Evolutionary conservation across 2,888 invertebrate genomes (phyloP).

Genomic region (Agrotis exclamationis): DNA sequence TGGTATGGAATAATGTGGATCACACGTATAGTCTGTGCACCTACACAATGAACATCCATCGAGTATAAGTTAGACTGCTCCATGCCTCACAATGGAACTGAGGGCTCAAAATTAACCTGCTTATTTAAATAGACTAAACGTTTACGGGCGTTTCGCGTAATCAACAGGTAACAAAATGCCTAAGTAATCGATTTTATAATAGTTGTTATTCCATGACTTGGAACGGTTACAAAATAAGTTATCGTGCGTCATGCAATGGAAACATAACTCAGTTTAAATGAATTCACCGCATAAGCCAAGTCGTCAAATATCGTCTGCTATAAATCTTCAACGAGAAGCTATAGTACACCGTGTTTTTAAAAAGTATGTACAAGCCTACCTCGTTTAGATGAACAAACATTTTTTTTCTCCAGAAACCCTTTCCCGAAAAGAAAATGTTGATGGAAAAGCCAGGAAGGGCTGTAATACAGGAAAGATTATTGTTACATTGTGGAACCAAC

Average conservation of each 20-base stretch:
- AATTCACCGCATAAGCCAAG: constrained; percentile 66
- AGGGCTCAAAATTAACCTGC: constrained; percentile 33
- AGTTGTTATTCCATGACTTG: constrained; percentile 72
- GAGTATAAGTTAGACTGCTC: constrained; percentile 35
- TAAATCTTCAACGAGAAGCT: constrained; percentile 60
- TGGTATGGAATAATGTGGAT: constrained; percentile 56
- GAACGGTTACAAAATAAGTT: constrained; percentile 71
- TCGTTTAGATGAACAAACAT: constrained; percentile 50
- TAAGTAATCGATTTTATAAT: constrained; percentile 70
- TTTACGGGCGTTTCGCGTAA: constrained; percentile 48
- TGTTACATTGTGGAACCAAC: constrained; percentile 32
- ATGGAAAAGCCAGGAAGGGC: constrained; percentile 43
- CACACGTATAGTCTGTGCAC: constrained; percentile 51
- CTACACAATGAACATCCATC: constrained; percentile 38
- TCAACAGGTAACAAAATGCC: constrained; percentile 69
- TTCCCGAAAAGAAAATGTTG: constrained; percentile 34
- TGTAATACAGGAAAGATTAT: constrained; percentile 33
- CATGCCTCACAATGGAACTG: constrained; percentile 14
- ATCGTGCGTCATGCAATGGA: constrained; percentile 73
- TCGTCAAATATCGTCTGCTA: constrained; percentile 65
- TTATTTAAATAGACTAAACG: constrained; percentile 42
- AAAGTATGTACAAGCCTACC: constrained; percentile 41
- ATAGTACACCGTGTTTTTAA: constrained; percentile 51
- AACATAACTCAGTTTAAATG: constrained; percentile 72
- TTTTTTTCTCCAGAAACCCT: constrained; percentile 36